phyloP scores from a whole-genome alignment of 1,140 invertebrate species.

The Bradynema listronoti region DNA sequence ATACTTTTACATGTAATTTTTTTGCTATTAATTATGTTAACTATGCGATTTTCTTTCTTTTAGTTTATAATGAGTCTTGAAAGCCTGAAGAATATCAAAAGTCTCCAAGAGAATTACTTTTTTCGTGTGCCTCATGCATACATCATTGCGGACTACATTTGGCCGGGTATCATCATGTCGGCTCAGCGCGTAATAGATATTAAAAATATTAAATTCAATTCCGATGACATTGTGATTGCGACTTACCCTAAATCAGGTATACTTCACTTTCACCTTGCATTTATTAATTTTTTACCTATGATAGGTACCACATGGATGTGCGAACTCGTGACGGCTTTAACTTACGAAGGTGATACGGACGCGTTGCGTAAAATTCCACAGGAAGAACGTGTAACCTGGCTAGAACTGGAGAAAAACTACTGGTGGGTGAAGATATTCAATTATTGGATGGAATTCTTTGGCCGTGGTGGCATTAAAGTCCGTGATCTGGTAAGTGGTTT shows the following conservation, averaged over 20 bases:
- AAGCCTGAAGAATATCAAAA: conserved; percentile 19
- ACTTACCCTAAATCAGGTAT: conserved; percentile 45
- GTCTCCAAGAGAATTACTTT: conserved; percentile 30
- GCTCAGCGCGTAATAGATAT: conserved; percentile 37
- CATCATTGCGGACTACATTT: conserved; percentile 23
- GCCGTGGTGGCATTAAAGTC: too few species aligned
- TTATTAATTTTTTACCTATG: neutral
- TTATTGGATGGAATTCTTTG: conserved; percentile 13
- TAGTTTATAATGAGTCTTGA: conserved; percentile 37
- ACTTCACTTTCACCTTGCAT: neutral
- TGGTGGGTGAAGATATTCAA: conserved; percentile 35
- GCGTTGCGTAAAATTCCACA: conserved; percentile 32
- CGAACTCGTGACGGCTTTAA: conserved; percentile 34
- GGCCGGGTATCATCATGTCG: conserved; percentile 40
- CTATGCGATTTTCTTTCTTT: too few species aligned
- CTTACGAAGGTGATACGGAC: conserved; percentile 34
- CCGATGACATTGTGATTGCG: conserved; percentile 39
- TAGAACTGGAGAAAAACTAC: conserved; percentile 37
- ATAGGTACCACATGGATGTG: conserved; percentile 41
- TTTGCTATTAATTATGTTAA: too few species aligned
- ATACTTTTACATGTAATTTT: too few species aligned
- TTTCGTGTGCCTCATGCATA: conserved; percentile 42
- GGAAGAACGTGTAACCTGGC: conserved; percentile 36
- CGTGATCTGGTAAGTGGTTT: too few species aligned
- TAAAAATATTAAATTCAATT: conserved; percentile 29